Conservation (phyloP, 2,113 vertebrate genomes). For the Oceanodroma tethys region DNA sequence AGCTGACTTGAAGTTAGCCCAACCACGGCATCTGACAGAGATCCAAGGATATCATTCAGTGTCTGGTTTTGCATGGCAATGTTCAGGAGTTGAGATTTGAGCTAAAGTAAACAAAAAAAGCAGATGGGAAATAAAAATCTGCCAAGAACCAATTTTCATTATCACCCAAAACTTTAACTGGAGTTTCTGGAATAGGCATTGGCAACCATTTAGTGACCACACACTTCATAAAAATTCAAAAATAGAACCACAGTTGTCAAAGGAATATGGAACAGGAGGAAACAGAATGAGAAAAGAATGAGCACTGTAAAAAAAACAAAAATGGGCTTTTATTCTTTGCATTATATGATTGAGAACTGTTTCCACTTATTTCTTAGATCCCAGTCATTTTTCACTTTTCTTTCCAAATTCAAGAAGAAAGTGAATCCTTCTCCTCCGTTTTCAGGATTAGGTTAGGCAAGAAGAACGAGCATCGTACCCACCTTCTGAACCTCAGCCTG, state of each 20-base stretch:
- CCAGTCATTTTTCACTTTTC: neutral
- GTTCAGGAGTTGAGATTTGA: conserved; percentile 77
- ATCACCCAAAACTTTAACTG: neutral
- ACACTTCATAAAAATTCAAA: neutral
- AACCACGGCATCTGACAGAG: conserved; percentile 76
- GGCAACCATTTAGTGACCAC: neutral
- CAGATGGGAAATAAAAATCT: neutral
- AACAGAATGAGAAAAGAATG: neutral
- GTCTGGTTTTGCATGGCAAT: conserved; percentile 77
- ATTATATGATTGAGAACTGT: neutral
- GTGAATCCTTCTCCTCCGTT: neutral
- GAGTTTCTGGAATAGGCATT: neutral
- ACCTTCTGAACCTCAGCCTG: conserved; percentile 77
- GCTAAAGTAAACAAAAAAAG: conserved; percentile 56
- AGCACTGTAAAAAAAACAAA: neutral
- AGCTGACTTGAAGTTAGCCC: conserved; percentile 74
- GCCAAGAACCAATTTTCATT: neutral
- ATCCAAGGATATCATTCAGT: conserved; percentile 77
- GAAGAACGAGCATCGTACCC: neutral
- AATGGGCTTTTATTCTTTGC: neutral
- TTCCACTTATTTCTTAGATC: neutral
- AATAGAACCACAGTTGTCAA: neutral
- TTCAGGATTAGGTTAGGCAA: neutral
- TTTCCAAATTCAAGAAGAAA: neutral
- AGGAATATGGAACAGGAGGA: neutral